A percentile compares a stretch with the other conserved stretches of the same genome.
These are phyloP conservation scores for Drosophila cognata DNA, from an alignment of 2,888 invertebrate species.

Conservation along the genomic window DNA sequence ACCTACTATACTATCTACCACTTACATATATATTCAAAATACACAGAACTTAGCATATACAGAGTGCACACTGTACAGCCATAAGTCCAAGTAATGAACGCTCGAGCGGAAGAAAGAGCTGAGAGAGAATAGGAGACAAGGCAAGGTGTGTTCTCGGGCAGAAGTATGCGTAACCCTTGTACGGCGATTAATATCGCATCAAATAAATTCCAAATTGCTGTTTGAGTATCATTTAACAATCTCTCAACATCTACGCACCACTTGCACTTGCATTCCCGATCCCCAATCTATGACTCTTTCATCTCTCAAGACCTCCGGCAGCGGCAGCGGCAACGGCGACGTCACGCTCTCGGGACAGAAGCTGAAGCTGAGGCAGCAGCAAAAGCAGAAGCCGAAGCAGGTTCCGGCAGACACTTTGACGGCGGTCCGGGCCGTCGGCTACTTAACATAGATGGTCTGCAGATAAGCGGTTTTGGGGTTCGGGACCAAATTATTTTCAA, in stretches of 20 bases:
- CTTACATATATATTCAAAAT: background rate
- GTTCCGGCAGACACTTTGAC: constrained; percentile 70
- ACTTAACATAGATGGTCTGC: constrained; percentile 61
- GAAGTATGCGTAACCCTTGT: constrained; percentile 70
- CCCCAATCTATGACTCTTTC: constrained; percentile 22
- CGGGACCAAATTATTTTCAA: constrained; percentile 50
- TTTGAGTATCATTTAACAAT: constrained; percentile 78
- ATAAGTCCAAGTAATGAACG: background rate
- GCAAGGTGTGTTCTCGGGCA: constrained; percentile 59
- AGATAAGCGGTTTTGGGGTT: constrained; percentile 56
- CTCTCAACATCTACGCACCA: constrained; percentile 69
- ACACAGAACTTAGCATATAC: background rate
- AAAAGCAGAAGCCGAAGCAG: constrained; percentile 48
- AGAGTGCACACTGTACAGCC: background rate
- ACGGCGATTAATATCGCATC: constrained; percentile 75
- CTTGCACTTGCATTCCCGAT: constrained; percentile 22
- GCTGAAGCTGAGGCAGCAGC: constrained; percentile 14
- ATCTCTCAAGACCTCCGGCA: constrained; percentile 48
- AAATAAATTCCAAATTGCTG: constrained; percentile 78
- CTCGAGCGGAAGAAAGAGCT: background rate
- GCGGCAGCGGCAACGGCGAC: constrained; percentile 11
- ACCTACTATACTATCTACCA: no score
- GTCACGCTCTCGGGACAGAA: constrained; percentile 48
- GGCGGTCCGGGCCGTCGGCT: constrained; percentile 42
- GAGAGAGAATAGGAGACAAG: constrained; percentile 21